Percentiles rank a stretch among this genome's conserved stretches.
Evolutionary conservation across 2,888 invertebrate species (phyloP).

Genomic region (Stegana nigrithorax): DNA sequence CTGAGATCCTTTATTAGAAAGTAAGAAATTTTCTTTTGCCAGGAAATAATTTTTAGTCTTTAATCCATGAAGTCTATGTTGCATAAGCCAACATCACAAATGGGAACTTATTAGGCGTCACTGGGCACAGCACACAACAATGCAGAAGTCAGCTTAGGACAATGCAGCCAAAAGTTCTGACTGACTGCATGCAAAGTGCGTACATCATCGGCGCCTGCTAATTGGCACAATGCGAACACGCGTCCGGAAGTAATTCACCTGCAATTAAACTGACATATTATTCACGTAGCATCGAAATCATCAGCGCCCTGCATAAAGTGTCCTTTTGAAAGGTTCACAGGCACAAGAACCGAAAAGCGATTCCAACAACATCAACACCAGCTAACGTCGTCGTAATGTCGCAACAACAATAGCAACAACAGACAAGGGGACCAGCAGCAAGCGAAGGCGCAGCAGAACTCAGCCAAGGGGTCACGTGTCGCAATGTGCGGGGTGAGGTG

Average conservation of each 20-base stretch:
- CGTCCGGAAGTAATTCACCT: slow-evolving; percentile 59
- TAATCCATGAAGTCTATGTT: neutral
- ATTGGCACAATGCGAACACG: slow-evolving; percentile 29
- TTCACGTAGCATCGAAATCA: slow-evolving; percentile 34
- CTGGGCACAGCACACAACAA: slow-evolving; percentile 24
- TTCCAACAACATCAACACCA: slow-evolving; percentile 41
- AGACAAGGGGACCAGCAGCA: neutral
- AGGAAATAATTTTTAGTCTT: neutral
- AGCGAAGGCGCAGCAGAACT: neutral
- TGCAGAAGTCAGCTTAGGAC: slow-evolving; percentile 53
- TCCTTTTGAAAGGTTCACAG: slow-evolving; percentile 30
- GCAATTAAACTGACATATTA: slow-evolving; percentile 67
- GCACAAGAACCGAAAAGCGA: slow-evolving; percentile 55
- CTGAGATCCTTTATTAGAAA: too few species aligned
- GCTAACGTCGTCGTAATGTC: slow-evolving; percentile 1
- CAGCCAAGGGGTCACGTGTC: slow-evolving; percentile 2
- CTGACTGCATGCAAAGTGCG: slow-evolving; percentile 55
- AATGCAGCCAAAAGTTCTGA: slow-evolving; percentile 53
- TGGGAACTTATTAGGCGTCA: slow-evolving; percentile 9
- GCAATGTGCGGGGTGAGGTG: too few species aligned
- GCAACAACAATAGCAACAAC: neutral
- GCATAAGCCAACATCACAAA: too few species aligned
- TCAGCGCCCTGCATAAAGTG: neutral
- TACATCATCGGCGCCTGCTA: neutral
- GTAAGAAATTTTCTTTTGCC: neutral